Conservation (phyloP, 2,888 invertebrate species). For the Nymphalis c-album region DNA sequence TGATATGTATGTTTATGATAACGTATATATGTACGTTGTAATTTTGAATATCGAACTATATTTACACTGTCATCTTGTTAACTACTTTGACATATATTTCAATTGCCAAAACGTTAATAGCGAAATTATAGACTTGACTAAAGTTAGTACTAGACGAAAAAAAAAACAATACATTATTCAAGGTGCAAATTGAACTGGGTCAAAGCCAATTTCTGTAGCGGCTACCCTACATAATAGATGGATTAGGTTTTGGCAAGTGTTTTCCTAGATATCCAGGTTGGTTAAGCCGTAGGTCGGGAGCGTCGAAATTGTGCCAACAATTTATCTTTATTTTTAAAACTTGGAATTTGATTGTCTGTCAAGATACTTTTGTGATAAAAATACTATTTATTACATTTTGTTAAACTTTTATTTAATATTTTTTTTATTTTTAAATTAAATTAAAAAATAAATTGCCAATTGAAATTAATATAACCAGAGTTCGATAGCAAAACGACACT, state of each 20-base stretch:
- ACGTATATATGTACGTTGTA: too few species aligned
- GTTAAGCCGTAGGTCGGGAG: slow-evolving; percentile 31
- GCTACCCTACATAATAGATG: slow-evolving; percentile 36
- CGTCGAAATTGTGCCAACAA: slow-evolving; percentile 30
- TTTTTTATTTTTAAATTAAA: background rate
- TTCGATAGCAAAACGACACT: too few species aligned
- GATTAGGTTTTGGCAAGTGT: slow-evolving; percentile 39
- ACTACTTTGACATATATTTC: background rate
- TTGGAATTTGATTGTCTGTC: slow-evolving; percentile 32
- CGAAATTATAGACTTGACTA: background rate
- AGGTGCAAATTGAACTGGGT: slow-evolving; percentile 31
- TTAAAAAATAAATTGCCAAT: background rate
- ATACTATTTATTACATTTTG: background rate
- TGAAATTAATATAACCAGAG: too few species aligned
- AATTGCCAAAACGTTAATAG: background rate
- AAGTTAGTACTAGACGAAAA: background rate
- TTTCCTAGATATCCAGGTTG: slow-evolving; percentile 36
- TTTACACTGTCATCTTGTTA: background rate
- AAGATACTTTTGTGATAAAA: slow-evolving; percentile 22
- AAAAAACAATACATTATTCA: slow-evolving; percentile 23
- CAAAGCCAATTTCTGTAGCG: slow-evolving; percentile 34
- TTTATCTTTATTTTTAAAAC: slow-evolving; percentile 25
- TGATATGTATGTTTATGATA: background rate
- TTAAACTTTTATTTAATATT: background rate
- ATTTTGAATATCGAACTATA: background rate